Conservation (phyloP, 2,113 vertebrate species). For the Rhynchopsitta pachyrhyncha region DNA sequence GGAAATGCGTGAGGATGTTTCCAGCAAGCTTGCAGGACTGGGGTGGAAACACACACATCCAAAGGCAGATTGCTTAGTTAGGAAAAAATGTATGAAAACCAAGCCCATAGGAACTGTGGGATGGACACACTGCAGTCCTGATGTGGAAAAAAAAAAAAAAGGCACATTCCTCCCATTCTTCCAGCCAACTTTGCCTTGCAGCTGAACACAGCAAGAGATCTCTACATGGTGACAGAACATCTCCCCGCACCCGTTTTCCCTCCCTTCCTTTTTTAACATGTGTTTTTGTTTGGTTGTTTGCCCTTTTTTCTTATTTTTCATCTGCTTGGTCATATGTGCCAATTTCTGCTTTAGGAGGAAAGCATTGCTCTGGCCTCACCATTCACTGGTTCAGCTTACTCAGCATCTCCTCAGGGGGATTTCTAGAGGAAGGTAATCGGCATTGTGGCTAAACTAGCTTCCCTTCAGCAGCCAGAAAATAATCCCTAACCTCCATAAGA, state of each 20-base stretch:
- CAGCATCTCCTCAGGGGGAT: slow-evolving; percentile 36
- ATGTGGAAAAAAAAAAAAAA: not conserved
- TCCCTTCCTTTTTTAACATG: not conserved
- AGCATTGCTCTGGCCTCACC: not conserved
- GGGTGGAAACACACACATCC: not conserved
- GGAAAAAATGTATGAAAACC: not conserved
- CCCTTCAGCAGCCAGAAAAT: slow-evolving; percentile 13
- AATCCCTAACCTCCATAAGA: not conserved
- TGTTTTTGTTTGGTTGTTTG: not conserved
- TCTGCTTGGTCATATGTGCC: not conserved
- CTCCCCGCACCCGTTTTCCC: not conserved
- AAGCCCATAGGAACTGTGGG: not conserved
- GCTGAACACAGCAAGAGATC: not conserved
- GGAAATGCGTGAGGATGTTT: not conserved
- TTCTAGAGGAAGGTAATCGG: slow-evolving; percentile 17
- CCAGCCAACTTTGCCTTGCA: not conserved
- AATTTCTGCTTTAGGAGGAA: not conserved
- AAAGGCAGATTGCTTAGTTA: not conserved
- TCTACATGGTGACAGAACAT: not conserved
- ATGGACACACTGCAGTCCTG: not conserved
- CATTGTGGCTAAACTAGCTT: slow-evolving; percentile 15
- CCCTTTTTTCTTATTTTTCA: not conserved
- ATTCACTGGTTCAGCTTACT: slow-evolving; percentile 1
- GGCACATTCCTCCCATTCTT: not conserved
- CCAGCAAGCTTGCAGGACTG: not conserved